Conservation (phyloP, 2,888 invertebrate genomes). For the Dryococelus australis region DNA sequence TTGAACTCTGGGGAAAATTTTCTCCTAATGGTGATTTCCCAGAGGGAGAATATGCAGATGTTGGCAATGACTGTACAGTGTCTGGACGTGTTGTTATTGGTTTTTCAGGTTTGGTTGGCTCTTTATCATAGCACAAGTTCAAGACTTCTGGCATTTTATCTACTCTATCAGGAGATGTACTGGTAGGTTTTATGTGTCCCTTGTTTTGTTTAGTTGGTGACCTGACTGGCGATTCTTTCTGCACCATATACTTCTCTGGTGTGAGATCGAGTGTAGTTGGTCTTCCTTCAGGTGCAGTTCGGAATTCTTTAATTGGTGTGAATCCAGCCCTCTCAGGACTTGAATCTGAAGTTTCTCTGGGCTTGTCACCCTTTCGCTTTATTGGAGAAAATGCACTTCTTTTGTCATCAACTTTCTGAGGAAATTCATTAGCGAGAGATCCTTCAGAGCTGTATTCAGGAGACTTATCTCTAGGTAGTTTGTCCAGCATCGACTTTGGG, state of each 20-base stretch:
- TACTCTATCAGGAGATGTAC: not conserved
- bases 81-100: conserved; percentile 37
- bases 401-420: not conserved
- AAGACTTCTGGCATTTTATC: not conserved
- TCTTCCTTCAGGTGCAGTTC: conserved; percentile 47
- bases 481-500: conserved; percentile 31
- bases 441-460: conserved; percentile 54
- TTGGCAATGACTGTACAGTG: not conserved
- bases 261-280: conserved; percentile 32
- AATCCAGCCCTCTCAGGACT: conserved; percentile 52
- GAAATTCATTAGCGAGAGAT: conserved; percentile 51
- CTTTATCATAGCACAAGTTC: conserved; percentile 6
- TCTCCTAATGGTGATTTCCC: not conserved
- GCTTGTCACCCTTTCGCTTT: conserved; percentile 17
- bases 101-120: conserved; percentile 41
- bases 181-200: not conserved
- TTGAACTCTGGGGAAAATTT: not conserved
- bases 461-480: conserved; percentile 49
- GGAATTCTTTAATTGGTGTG: conserved; percentile 50
- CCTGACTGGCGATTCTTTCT: conserved; percentile 33
- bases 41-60: not conserved
- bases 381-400: conserved; percentile 34
- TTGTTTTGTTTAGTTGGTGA: not conserved
- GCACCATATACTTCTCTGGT: conserved; percentile 21
- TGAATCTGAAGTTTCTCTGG: conserved; percentile 45